Conservation (phyloP, 2,888 invertebrate genomes). For the Troides helena region DNA sequence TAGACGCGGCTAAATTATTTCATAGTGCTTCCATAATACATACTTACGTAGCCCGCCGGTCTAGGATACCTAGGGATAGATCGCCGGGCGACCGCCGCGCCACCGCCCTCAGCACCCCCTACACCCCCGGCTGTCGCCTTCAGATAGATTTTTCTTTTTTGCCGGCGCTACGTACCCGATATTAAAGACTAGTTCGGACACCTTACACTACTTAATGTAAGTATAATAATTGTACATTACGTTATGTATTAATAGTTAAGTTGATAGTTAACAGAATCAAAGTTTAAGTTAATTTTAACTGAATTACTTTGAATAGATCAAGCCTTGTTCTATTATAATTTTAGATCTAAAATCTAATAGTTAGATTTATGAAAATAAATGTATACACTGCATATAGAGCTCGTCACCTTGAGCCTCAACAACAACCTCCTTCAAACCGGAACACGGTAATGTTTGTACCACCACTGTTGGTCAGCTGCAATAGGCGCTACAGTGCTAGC, state of each 20-base stretch:
- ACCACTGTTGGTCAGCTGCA: too few species aligned
- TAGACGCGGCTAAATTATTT: slow-evolving; percentile 21
- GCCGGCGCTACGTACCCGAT: slow-evolving; percentile 55
- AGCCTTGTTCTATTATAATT: too few species aligned
- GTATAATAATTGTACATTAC: slow-evolving; percentile 1
- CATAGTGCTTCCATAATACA: slow-evolving; percentile 20
- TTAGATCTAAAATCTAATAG: too few species aligned
- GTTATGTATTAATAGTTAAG: neutral
- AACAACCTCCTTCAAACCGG: too few species aligned
- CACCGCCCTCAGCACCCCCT: slow-evolving; percentile 27
- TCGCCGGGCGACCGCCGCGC: slow-evolving; percentile 31
- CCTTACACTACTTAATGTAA: slow-evolving; percentile 30
- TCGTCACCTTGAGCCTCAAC: too few species aligned
- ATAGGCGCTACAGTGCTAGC: too few species aligned
- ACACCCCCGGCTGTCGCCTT: slow-evolving; percentile 52
- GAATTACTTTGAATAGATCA: too few species aligned
- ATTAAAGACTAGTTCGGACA: slow-evolving; percentile 54
- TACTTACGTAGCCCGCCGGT: slow-evolving; percentile 23
- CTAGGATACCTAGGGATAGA: slow-evolving; percentile 40
- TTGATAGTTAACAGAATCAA: too few species aligned
- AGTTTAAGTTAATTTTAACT: too few species aligned
- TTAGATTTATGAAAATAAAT: too few species aligned
- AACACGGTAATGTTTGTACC: too few species aligned
- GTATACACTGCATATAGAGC: too few species aligned
- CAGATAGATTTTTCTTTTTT: slow-evolving; percentile 68